Percentiles rank a stretch among this genome's conserved stretches.
phyloP scores from a whole-genome alignment of 1,140 invertebrate genomes.

The Diorhabda elongata region DNA sequence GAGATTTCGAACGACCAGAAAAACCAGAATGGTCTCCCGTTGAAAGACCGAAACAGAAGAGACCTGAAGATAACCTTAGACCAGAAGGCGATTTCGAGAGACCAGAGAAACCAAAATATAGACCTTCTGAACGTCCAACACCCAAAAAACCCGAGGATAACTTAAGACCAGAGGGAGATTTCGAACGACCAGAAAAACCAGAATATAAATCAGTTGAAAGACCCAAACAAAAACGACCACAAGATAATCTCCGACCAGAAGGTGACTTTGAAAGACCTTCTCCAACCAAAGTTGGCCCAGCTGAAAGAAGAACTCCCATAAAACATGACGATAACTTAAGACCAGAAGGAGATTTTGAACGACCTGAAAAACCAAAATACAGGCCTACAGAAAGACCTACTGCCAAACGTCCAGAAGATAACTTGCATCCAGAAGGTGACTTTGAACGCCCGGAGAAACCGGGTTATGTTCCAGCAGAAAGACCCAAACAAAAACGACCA shows the following conservation, averaged over 20 bases:
- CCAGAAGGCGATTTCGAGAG: conserved; percentile 62
- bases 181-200: conserved; percentile 47
- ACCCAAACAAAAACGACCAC: conserved; percentile 43
- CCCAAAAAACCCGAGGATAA: conserved; percentile 54
- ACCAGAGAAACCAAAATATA: conserved; percentile 46
- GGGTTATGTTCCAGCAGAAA: conserved; percentile 57
- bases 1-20: conserved; percentile 54
- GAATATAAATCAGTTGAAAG: conserved; percentile 48
- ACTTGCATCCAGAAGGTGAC: conserved; percentile 53
- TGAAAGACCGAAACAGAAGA: conserved; percentile 51
- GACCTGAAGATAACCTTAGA: conserved; percentile 50
- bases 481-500: conserved; percentile 52
- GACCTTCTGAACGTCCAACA: conserved; percentile 45
- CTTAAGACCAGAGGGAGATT: conserved; percentile 59
- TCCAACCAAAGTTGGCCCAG: conserved; percentile 48
- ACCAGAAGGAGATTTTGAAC: conserved; percentile 53
- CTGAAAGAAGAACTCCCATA: conserved; percentile 54
- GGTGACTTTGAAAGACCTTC: conserved; percentile 51
- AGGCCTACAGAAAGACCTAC: conserved; percentile 48
- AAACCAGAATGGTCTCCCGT: conserved; percentile 57
- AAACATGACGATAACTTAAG: conserved; percentile 55
- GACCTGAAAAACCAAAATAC: conserved; percentile 38
- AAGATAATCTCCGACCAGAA: conserved; percentile 57
- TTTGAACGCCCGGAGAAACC: conserved; percentile 46
- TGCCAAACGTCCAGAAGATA: conserved; percentile 51